Conservation (phyloP, 2,113 vertebrate genomes). For the Melanocharis versteri region DNA sequence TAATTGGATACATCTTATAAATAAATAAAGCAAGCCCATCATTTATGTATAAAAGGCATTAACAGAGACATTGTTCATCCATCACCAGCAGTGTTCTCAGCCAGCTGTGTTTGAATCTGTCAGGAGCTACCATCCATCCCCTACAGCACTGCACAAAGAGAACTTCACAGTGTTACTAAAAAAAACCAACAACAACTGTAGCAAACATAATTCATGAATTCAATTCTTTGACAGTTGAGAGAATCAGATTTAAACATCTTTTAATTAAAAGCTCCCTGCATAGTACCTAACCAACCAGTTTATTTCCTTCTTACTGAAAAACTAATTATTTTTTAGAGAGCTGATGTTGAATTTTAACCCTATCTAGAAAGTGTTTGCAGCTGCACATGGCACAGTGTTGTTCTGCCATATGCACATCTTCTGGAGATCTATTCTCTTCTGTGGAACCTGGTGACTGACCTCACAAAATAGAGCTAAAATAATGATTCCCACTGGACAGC, state of each 20-base stretch:
- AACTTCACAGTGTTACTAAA: background rate
- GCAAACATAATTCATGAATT: slow-evolving; percentile 29
- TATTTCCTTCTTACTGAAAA: slow-evolving; percentile 13
- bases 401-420: background rate
- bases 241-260: slow-evolving; percentile 31
- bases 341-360: background rate
- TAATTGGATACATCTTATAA: slow-evolving; percentile 53
- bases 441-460: fast-evolving
- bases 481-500: background rate
- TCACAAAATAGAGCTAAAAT: background rate
- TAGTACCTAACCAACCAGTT: slow-evolving; percentile 16
- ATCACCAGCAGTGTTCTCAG: slow-evolving; percentile 40
- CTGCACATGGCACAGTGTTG: background rate
- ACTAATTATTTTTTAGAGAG: background rate
- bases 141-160: background rate
- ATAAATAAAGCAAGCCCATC: slow-evolving; percentile 52
- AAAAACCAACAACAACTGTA: background rate
- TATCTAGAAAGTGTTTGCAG: background rate
- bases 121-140: slow-evolving; percentile 27
- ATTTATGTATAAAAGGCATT: slow-evolving; percentile 54
- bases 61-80: slow-evolving; percentile 52
- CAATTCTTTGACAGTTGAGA: slow-evolving; percentile 2
- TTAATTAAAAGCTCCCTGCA: slow-evolving; percentile 30
- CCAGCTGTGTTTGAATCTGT: slow-evolving; percentile 29
- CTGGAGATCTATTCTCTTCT: background rate